These are phyloP conservation scores for Pseudomyrmex dendroicus DNA, from an alignment of 1,140 invertebrate species.

Conservation along the genomic window DNA sequence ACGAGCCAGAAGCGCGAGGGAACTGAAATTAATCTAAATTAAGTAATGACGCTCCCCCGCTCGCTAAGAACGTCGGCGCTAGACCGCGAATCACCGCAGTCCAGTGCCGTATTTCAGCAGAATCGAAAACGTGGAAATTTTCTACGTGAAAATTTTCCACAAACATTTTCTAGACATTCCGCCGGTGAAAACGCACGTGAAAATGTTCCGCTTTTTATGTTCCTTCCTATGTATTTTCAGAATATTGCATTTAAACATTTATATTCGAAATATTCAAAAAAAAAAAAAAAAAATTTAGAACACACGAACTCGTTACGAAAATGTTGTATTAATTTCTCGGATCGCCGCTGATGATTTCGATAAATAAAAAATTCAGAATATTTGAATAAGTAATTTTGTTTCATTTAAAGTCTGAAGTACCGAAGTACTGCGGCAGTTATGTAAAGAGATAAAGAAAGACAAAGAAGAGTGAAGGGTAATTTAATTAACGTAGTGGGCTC, in stretches of 20 bases:
- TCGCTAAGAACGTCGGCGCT: conserved; percentile 31
- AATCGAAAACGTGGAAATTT: background rate
- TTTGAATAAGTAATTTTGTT: too few species aligned
- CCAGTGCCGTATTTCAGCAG: conserved; percentile 31
- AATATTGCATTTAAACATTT: too few species aligned
- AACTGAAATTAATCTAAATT: conserved; percentile 70
- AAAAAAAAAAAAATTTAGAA: too few species aligned
- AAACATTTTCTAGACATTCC: too few species aligned
- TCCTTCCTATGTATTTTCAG: too few species aligned
- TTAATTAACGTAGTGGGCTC: background rate
- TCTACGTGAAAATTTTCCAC: too few species aligned
- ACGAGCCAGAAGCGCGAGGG: conserved; percentile 50
- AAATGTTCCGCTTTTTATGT: background rate
- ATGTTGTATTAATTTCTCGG: too few species aligned
- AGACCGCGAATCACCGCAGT: background rate
- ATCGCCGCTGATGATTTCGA: too few species aligned
- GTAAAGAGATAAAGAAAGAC: background rate
- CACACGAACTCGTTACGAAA: too few species aligned
- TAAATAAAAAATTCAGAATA: too few species aligned
- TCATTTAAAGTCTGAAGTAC: too few species aligned
- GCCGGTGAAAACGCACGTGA: background rate
- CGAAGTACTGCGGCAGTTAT: background rate
- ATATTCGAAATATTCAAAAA: too few species aligned
- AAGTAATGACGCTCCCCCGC: conserved; percentile 59
- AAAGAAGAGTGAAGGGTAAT: background rate